These are phyloP conservation scores for Balaeniceps rex DNA, from an alignment of 2,113 vertebrate species.

Conservation along the genomic window DNA sequence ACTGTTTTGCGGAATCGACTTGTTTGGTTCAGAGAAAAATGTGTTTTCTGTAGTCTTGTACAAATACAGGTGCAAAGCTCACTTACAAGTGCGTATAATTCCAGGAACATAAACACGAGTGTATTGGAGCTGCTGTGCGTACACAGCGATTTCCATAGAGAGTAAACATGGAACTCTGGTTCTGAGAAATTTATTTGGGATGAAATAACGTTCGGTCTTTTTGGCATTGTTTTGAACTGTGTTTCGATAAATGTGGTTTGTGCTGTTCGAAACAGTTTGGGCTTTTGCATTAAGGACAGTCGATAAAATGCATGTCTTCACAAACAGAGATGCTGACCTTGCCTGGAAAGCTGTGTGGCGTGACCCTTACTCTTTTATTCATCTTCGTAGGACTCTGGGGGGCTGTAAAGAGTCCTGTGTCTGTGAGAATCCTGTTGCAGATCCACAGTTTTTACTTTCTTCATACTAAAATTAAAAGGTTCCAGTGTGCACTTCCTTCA, in stretches of 20 bases:
- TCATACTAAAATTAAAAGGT: background rate
- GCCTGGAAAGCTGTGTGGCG: background rate
- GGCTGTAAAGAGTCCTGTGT: background rate
- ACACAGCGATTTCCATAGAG: background rate
- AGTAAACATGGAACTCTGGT: fast-evolving
- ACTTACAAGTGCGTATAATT: background rate
- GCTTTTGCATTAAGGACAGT: background rate
- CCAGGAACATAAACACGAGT: background rate
- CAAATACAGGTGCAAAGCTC: background rate
- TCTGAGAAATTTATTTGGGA: background rate
- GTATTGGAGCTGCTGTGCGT: background rate
- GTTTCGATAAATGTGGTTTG: background rate
- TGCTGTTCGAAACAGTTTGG: background rate
- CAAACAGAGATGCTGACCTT: background rate
- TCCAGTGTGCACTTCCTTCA: background rate
- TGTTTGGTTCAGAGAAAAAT: background rate
- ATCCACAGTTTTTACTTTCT: background rate
- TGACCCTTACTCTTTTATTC: fast-evolving
- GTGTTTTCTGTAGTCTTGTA: background rate
- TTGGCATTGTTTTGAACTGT: background rate
- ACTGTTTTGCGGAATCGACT: background rate
- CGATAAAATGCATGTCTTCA: background rate
- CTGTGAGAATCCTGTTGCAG: background rate
- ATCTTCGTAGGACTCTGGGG: background rate
- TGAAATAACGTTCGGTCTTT: background rate